phyloP scores from a whole-genome alignment of 2,888 invertebrate genomes.

The Aspidiotus destructor region DNA sequence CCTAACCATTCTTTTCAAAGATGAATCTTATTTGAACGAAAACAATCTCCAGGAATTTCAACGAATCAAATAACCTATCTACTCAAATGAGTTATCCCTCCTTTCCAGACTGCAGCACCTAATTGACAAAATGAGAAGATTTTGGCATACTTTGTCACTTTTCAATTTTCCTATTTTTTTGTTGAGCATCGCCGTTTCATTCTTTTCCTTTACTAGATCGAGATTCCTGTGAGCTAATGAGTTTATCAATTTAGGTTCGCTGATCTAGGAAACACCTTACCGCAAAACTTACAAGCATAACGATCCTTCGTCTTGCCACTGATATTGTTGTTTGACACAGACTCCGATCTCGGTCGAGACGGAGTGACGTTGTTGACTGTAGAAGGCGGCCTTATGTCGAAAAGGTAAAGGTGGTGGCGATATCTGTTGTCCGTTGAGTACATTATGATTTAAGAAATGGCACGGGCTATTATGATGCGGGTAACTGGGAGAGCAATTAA shows the following conservation, averaged over 20 bases:
- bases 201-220: too few relatives aligned
- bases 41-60: too few relatives aligned
- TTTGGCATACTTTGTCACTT: too few relatives aligned
- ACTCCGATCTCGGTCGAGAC: neutral
- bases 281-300: constrained; percentile 96
- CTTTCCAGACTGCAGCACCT: too few relatives aligned
- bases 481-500: constrained; percentile 43
- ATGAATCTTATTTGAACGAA: too few relatives aligned
- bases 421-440: constrained; percentile 43
- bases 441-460: constrained; percentile 44
- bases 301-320: constrained; percentile 54
- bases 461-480: constrained; percentile 40
- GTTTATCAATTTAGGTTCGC: constrained; percentile 96
- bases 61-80: too few relatives aligned
- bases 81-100: too few relatives aligned
- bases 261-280: constrained; percentile 92
- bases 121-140: too few relatives aligned
- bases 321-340: neutral
- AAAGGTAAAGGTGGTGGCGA: constrained; percentile 36
- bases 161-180: too few relatives aligned
- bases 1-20: too few relatives aligned
- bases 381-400: constrained; percentile 7
- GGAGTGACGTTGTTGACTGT: neutral
- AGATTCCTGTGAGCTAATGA: too few relatives aligned
- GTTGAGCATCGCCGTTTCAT: too few relatives aligned